Percentiles rank a stretch among this genome's conserved stretches.
These are phyloP conservation scores for Nylanderia fulva DNA, from an alignment of 1,140 invertebrate genomes.

Conservation along the genomic window DNA sequence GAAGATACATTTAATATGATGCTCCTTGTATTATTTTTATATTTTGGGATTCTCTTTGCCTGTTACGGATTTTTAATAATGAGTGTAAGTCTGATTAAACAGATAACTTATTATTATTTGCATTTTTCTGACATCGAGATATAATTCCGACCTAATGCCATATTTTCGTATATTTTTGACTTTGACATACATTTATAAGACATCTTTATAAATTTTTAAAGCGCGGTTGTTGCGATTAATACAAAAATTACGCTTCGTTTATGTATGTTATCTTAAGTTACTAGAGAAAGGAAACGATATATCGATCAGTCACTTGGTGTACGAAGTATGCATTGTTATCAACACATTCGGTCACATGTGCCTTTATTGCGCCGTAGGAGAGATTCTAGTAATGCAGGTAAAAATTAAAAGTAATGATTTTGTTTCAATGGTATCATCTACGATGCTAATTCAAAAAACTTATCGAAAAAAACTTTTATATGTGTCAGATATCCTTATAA, in stretches of 20 bases:
- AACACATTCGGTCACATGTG: slow-evolving; percentile 16
- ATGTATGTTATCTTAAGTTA: neutral
- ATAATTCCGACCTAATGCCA: too few relatives aligned
- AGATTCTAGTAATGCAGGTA: slow-evolving; percentile 23
- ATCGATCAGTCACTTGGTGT: neutral
- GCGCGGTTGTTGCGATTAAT: neutral
- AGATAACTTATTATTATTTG: too few relatives aligned
- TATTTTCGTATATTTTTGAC: too few relatives aligned
- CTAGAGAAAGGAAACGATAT: neutral
- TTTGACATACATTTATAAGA: too few relatives aligned
- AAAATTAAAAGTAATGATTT: neutral
- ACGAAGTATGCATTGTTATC: neutral
- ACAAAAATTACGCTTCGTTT: neutral
- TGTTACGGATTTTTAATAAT: slow-evolving; percentile 26
- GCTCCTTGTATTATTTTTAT: slow-evolving; percentile 31
- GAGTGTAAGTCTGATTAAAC: too few relatives aligned
- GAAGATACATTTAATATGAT: slow-evolving; percentile 34
- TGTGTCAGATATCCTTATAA: neutral
- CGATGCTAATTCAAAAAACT: neutral
- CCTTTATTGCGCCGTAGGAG: slow-evolving; percentile 17
- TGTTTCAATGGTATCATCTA: neutral
- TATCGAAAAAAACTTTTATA: neutral
- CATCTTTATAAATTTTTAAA: too few relatives aligned
- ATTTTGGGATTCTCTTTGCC: slow-evolving; percentile 24
- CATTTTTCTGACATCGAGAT: too few relatives aligned